Percentiles rank a stretch among this genome's conserved stretches.
Evolutionary conservation across 2,113 vertebrate species (phyloP).

Genomic region (Marmota flaviventris): DNA sequence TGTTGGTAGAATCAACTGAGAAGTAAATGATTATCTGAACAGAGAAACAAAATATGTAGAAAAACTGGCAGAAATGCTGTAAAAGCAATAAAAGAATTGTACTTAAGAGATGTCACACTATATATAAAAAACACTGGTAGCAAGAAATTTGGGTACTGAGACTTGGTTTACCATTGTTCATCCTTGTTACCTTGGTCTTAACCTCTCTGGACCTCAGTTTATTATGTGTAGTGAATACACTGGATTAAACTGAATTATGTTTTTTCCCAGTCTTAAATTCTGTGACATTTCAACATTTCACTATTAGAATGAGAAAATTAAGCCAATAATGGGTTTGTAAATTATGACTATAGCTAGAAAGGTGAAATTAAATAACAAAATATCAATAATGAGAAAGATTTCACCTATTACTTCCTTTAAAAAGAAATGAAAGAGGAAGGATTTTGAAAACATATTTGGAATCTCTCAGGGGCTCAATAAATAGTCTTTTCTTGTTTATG

Average conservation of each 20-base stretch:
- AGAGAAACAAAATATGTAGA: conserved; percentile 10
- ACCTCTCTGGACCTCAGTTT: background rate
- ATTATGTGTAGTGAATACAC: background rate
- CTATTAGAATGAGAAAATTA: conserved; percentile 23
- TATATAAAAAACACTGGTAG: background rate
- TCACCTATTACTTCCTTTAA: conserved; percentile 30
- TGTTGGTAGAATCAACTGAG: background rate
- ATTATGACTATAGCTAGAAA: conserved; percentile 10
- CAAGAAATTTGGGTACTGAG: background rate
- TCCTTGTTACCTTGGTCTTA: background rate
- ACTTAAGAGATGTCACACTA: background rate
- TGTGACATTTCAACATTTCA: background rate
- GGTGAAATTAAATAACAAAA: conserved; percentile 24
- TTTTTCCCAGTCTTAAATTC: background rate
- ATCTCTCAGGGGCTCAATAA: background rate
- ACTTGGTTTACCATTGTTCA: conserved; percentile 25
- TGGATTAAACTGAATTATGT: background rate
- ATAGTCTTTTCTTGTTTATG: background rate
- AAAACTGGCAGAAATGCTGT: conserved; percentile 18
- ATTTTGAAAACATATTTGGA: conserved; percentile 43
- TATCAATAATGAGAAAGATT: conserved; percentile 24
- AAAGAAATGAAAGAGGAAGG: background rate
- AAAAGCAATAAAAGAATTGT: conserved; percentile 5
- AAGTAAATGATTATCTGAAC: conserved; percentile 18
- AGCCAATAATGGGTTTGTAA: conserved; percentile 12